These are phyloP conservation scores for Sebastes trivittatus DNA, from an alignment of 2,797 vertebrate species.

Conservation along the genomic window DNA sequence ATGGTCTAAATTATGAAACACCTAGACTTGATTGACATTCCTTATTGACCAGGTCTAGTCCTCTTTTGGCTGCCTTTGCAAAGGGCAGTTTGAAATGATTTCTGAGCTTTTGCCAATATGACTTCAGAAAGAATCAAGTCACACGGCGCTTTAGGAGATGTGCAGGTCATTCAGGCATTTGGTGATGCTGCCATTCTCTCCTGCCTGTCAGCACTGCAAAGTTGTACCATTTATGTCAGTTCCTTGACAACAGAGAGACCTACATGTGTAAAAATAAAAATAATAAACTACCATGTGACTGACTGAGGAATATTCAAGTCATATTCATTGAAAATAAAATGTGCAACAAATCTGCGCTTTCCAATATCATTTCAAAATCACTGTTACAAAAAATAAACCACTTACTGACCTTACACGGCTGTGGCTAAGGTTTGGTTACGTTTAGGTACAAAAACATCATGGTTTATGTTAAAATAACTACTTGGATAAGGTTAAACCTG, in stretches of 20 bases:
- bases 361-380: neutral
- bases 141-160: conserved; percentile 17
- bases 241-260: neutral
- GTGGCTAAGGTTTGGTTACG: neutral
- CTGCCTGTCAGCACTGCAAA: conserved; percentile 21
- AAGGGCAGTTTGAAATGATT: conserved; percentile 49
- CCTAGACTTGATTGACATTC: conserved; percentile 40
- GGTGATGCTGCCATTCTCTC: conserved; percentile 23
- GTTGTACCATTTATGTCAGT: conserved; percentile 3
- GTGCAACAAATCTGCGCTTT: neutral
- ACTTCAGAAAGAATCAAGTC: conserved; percentile 37
- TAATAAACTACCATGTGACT: neutral
- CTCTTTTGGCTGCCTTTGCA: conserved; percentile 20
- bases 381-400: neutral
- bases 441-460: too few species aligned
- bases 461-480: too few species aligned
- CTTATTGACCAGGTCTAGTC: conserved; percentile 25
- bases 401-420: neutral
- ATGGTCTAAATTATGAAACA: conserved; percentile 43
- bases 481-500: too few species aligned
- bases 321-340: neutral
- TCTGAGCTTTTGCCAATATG: conserved; percentile 27
- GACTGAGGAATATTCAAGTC: neutral
- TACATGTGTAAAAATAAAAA: neutral
- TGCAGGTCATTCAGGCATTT: conserved; percentile 30